Conservation (phyloP, 1,140 invertebrate species). For the Hylaeus volcanicus region DNA sequence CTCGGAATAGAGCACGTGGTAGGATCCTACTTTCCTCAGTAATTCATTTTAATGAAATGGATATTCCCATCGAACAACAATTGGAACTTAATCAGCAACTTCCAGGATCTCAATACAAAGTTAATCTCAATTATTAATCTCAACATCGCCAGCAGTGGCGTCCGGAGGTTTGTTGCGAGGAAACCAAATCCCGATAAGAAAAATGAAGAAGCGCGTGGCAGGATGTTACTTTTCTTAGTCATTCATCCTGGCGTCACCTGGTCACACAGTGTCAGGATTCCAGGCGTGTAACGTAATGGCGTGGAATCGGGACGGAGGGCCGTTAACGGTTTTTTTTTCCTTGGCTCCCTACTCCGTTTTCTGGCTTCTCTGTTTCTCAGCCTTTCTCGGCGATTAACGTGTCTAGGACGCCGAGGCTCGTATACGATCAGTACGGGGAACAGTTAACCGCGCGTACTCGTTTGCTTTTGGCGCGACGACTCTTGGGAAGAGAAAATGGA, state of each 20-base stretch:
- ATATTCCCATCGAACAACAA: no score
- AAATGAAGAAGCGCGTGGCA: slow-evolving; percentile 37
- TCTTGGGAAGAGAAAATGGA: slow-evolving; percentile 22
- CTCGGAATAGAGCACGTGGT: no score
- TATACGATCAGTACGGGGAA: slow-evolving; percentile 59
- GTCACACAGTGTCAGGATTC: slow-evolving; percentile 72
- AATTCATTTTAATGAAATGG: no score
- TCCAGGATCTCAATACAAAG: no score
- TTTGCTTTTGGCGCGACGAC: slow-evolving; percentile 55
- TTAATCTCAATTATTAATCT: no score
- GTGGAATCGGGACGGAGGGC: slow-evolving; percentile 15
- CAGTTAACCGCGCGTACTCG: slow-evolving; percentile 61
- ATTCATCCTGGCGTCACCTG: slow-evolving; percentile 66
- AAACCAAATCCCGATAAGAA: background rate
- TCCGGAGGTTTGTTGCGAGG: background rate
- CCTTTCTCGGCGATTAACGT: slow-evolving; percentile 64
- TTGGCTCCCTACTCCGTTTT: slow-evolving; percentile 29
- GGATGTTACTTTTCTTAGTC: slow-evolving; percentile 60
- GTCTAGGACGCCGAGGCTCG: slow-evolving; percentile 70
- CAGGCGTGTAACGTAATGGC: slow-evolving; percentile 73
- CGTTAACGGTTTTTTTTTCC: slow-evolving; percentile 76
- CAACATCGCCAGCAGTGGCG: no score
- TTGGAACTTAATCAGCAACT: no score
- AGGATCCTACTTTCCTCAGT: no score
- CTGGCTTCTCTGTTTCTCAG: slow-evolving; percentile 24